Evolutionary conservation across 1,140 invertebrate species (phyloP), one percentile per base, ranked within the genome.

Genomic region (Triops longicaudatus): DNA sequence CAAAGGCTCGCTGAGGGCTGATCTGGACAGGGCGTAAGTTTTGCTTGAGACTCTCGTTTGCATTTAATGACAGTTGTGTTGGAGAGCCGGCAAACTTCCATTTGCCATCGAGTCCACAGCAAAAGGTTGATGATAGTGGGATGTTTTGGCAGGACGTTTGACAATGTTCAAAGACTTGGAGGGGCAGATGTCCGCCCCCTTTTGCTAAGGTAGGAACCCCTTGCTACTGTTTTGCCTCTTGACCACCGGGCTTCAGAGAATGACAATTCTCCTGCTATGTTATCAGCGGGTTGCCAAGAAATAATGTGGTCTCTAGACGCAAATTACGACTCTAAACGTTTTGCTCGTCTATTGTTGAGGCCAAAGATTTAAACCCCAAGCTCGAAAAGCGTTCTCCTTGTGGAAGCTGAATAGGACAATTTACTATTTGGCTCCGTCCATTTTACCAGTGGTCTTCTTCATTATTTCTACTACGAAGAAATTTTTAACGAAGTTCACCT

Each of bases 141-240:
- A n/a, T n/a, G 11, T 17, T 63, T 63, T 63, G 50, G 17, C 50
- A 63, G 50, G 50, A 63, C 50, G 6, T 63, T 63, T 63, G 50
- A 63, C 50, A 63, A 63, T 63, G 50, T 63, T 63, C 22, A 17
- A 63, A 22, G 50, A 14, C 22, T 22, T 63, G 50, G 50, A 63
- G 50, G 50, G 50, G 50, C 50, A 63, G 50, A 63, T 63, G 50
- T 63, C 50, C 50, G 50, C 50, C 50, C 43, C 50, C 50, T 63
- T 63, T 63, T 22, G 10, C 50, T n/a, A 37, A 37, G 31, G 31
- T 37, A 63, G 14, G 50, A 63, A 63, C 50, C 50, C 50, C 50
- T n/a, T 6, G 50, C 50, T 63, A 63, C 50, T 14, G 50, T 63
- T 63, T 22, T 37, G 31, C 17, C 50, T 63, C 5, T 22, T n/a